Conservation (phyloP, 2,113 vertebrate genomes). For the Nerophis ophidion region DNA sequence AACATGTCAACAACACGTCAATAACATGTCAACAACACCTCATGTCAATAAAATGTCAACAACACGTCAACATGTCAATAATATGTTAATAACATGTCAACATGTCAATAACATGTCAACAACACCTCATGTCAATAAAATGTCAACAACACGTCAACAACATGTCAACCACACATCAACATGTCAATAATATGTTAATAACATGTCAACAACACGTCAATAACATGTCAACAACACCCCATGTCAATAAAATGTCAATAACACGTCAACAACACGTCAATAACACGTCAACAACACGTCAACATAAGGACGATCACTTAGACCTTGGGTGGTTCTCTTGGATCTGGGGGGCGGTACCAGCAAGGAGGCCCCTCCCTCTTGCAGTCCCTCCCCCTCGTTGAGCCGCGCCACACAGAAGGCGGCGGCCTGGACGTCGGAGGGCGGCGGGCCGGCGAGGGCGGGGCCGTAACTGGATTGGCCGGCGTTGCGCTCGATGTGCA, state of each 20-base stretch:
- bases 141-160: no score
- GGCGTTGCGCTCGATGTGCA: constrained; percentile 78
- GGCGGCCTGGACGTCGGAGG: constrained; percentile 47
- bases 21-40: no score
- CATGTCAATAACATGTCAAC: no score
- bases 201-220: background rate
- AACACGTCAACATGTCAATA: no score
- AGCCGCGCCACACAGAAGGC: constrained; percentile 68
- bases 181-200: no score
- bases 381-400: constrained; percentile 56
- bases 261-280: no score
- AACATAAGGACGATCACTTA: background rate
- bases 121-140: no score
- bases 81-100: no score
- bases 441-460: constrained; percentile 33
- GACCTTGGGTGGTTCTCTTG: constrained; percentile 57
- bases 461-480: constrained; percentile 76
- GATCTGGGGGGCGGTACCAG: constrained; percentile 64
- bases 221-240: background rate
- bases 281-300: no score
- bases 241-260: background rate
- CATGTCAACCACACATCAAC: no score
- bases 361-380: constrained; percentile 45
- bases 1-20: no score
- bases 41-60: no score